Evolutionary conservation across 2,888 invertebrate species (phyloP), one percentile per base, ranked within the genome.

Genomic region (Cephonodes hylas): DNA sequence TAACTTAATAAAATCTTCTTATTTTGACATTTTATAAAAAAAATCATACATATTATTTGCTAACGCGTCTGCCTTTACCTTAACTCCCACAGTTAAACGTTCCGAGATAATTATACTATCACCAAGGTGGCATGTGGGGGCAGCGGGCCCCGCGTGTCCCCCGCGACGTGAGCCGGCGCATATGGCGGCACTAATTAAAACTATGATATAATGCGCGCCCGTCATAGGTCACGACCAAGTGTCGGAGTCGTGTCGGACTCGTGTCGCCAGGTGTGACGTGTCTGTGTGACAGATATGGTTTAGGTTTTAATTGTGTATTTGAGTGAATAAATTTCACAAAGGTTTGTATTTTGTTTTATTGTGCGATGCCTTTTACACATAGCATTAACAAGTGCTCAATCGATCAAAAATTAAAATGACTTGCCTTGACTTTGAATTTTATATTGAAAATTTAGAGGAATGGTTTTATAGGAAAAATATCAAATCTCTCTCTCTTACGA

Each of bases 141-240:
- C 60, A 58, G 64, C 59, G 64, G 62, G 38, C 61, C 61, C 64
- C 63, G 65, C 68, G 67, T 64, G 81, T 80, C 85, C 84, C 88
- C 86, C 86, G 84, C 84, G 82, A 78, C 83, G 86, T 84, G 89
- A 88, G 79, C 71, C 77, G 77, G 77, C 86, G 81, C 91, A 91
- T 77, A 88, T 91, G 91, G 87, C 84, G 85, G 75, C 82, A 85
- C 89, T 91, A 88, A 91, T 91, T 89, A 89, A 83, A 88, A 82
- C 77, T 74, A 74, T 67, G 72, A 34, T 42, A 59, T 59, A 59
- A 62, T 53, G 56, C 45, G 44, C 38, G 18, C 57, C 23, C 20
- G 31, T 59, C 25, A 59, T 27, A 42, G 18, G 27, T 59, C 53
- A 53, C 48, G 48, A n/a, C 23, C 7, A n/a, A n/a, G 53, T 53